Conservation (phyloP, 2,888 invertebrate genomes). For the Standfussiana lucernea region DNA sequence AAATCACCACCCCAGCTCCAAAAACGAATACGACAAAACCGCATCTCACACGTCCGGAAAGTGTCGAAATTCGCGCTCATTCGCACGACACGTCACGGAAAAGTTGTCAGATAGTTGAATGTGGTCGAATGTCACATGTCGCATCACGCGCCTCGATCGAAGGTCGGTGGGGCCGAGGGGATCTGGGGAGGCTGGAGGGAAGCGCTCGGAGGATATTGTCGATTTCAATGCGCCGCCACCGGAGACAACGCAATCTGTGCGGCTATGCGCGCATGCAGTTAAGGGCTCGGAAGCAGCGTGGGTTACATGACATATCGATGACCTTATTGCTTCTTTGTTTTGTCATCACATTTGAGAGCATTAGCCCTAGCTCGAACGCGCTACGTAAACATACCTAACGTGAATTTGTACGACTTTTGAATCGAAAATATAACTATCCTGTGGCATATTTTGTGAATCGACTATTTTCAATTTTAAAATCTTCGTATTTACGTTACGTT, state of each 20-base stretch:
- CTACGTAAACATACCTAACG: neutral
- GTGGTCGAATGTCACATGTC: conserved; percentile 60
- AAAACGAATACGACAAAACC: conserved; percentile 1
- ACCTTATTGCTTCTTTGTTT: conserved; percentile 8
- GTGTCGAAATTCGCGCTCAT: conserved; percentile 21
- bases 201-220: conserved; percentile 81
- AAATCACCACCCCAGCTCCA: neutral
- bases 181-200: conserved; percentile 66
- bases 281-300: conserved; percentile 33
- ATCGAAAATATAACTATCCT: neutral
- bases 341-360: neutral
- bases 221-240: conserved; percentile 75
- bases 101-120: conserved; percentile 39
- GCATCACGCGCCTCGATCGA: conserved; percentile 68
- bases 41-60: neutral
- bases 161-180: conserved; percentile 76
- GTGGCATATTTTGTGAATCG: neutral
- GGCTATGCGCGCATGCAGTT: conserved; percentile 57
- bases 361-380: neutral
- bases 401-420: neutral
- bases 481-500: neutral
- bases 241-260: conserved; percentile 72
- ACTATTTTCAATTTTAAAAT: neutral
- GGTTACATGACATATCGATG: neutral
- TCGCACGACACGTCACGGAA: conserved; percentile 38